A percentile compares a stretch with the other conserved stretches of the same genome.
Conservation (phyloP, 2,113 vertebrate species). For the Muntiacus reevesi region DNA sequence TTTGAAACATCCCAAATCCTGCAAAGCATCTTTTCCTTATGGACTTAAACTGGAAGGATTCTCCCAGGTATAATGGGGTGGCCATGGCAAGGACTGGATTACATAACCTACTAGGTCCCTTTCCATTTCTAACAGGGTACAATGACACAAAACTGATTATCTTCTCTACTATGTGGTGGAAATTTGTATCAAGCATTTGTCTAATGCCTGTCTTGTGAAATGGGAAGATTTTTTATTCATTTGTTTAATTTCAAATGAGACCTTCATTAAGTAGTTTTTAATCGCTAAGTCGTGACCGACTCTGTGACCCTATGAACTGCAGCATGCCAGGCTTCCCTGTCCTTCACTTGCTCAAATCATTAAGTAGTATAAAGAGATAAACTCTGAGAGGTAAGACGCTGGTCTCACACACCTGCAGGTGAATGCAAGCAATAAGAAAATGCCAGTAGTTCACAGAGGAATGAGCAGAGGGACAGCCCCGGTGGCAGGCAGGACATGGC, state of each 20-base stretch:
- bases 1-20: not conserved
- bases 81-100: not conserved
- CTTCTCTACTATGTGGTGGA: not conserved
- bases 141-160: not conserved
- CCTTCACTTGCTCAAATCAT: not conserved
- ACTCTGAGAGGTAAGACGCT: not conserved
- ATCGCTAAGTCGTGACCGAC: accelerated
- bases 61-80: not conserved
- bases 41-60: not conserved
- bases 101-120: not conserved
- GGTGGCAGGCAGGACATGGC: not conserved
- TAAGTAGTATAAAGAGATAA: not conserved
- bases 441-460: not conserved
- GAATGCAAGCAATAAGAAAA: not conserved
- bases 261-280: not conserved
- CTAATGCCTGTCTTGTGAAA: not conserved
- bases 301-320: not conserved
- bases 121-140: not conserved
- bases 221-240: not conserved
- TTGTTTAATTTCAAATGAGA: not conserved
- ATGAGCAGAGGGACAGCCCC: not conserved
- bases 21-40: not conserved
- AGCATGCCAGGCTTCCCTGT: not conserved
- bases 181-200: not conserved
- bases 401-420: not conserved